These are phyloP conservation scores for Chromis chromis DNA, from an alignment of 2,797 vertebrate species.

Conservation along the genomic window DNA sequence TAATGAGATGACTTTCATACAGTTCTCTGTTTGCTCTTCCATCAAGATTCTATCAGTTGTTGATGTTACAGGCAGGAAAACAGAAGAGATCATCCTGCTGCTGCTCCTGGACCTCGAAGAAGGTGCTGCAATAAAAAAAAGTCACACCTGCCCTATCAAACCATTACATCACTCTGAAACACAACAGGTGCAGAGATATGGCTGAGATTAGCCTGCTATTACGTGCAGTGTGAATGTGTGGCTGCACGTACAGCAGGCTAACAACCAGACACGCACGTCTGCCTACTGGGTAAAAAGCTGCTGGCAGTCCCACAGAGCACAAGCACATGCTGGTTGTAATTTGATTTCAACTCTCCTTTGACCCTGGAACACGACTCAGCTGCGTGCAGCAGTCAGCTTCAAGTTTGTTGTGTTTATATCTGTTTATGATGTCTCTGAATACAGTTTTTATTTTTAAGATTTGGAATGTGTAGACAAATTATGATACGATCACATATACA, in stretches of 20 bases:
- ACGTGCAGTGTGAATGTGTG: background rate
- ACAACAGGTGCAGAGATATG: constrained; percentile 42
- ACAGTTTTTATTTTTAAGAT: too few species aligned
- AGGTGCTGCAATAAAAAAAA: constrained; percentile 7
- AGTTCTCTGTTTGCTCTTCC: background rate
- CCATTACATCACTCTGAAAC: constrained; percentile 7
- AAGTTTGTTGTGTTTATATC: background rate
- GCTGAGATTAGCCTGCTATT: constrained; percentile 30
- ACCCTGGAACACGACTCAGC: background rate
- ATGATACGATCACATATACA: too few species aligned
- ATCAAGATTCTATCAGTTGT: constrained; percentile 29
- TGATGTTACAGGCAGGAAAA: constrained; percentile 3
- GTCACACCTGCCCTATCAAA: constrained; percentile 36
- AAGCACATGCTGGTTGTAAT: background rate
- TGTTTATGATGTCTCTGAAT: too few species aligned
- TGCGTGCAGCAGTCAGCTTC: background rate
- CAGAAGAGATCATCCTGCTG: background rate
- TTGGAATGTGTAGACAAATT: too few species aligned
- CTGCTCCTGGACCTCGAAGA: background rate
- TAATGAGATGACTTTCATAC: too few species aligned
- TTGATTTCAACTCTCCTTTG: background rate
- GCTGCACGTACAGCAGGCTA: constrained; percentile 34
- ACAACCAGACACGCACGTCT: constrained; percentile 15
- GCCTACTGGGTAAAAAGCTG: background rate
- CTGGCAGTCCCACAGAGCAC: background rate